phyloP scores from a whole-genome alignment of 1,140 invertebrate species.

The Apis mellifera region Amel_HAv3.1 CM009936.2:1743001-1743500 shows the following conservation, averaged over 20 bases:
- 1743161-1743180: neutral
- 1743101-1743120: no score
- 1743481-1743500: no score
- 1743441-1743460: neutral
- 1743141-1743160: neutral
- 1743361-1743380: neutral
- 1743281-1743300: neutral
- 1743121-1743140: neutral
- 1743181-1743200: neutral
- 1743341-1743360: constrained; percentile 14
- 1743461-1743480: no score
- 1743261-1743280: constrained; percentile 27
- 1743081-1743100: no score
- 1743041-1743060: constrained; percentile 58
- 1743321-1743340: neutral
- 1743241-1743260: neutral
- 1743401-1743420: neutral
- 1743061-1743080: neutral
- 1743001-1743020: neutral
- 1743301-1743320: neutral
- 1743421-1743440: neutral
- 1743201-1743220: neutral
- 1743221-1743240: constrained; percentile 29
- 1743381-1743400: neutral
- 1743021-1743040: constrained; percentile 56